Base-by-base conservation (phyloP, 2,888 invertebrate genomes). In the Tipula helvola region DNA sequence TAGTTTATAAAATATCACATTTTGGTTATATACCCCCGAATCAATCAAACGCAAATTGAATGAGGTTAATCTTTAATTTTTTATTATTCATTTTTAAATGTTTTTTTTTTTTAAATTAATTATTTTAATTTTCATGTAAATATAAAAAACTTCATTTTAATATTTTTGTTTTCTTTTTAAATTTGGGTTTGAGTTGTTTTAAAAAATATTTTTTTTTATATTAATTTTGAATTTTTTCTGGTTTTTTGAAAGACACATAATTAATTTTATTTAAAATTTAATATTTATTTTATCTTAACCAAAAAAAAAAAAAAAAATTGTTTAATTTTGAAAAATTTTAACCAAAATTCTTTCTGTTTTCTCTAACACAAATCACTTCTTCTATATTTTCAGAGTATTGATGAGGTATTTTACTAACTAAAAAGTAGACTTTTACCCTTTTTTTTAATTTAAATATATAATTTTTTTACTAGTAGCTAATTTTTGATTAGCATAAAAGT, bases 371-470 rank as follows among this genome's bases (percentile, higher is more conserved):
- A 86, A 52, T 86, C 86, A 86, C 86, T 86, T 86, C 85, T 93
- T 93, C 90, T 93, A 92, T 93, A 89, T 93, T 93, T 93, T 88
- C 93, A 93, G 93, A 93, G 92, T 92, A 91, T 92, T 92, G 92
- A 91, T 92, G 93, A 93, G 93, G 93, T 93, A 93, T 84, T 84
- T 84, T 84, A 39, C 8, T 39, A 84, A 84, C 16, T 84, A 39
- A 84, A 83, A 39, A 36, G 84, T n/a, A 84, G 39, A 84, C n/a
- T 84, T 84, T 84, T 36, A n/a, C n/a, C 84, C 39, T 8, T 84
- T 39, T 36, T 41, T n/a, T 83, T 84, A 83, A 36, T 84, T 84
- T 84, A 39, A 28, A n/a, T 16, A 84, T n/a, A 39, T 84, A 39
- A 39, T n/a, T 84, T 39, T 71, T 18, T 71, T 71, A 71, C 71